Evolutionary conservation across 2,797 vertebrate species (phyloP), one percentile per base, ranked within the genome.

Genomic region (Falco cherrug): DNA sequence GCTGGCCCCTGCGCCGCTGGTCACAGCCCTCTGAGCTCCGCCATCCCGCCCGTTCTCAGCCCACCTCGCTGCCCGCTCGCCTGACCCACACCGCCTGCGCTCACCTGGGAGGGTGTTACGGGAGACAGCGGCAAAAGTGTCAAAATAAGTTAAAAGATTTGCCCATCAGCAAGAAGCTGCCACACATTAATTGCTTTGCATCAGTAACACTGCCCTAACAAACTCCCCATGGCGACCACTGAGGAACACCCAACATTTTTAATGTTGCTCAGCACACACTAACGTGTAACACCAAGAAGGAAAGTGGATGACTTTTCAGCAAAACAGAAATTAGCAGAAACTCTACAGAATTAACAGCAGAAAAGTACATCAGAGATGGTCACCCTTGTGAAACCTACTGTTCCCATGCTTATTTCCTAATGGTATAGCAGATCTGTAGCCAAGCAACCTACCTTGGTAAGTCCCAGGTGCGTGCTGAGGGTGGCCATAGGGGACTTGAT

Each of bases 361-460:
- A 71, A 31, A 54, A 59, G n/a, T 48, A 75, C 75, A 63, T 17
- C 11, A 5, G 59, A 76, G 25, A 19, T 8, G 3, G 63, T 37
- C 3, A 3, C 33, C 9, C 28, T 48, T 4, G 3, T 51, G 33
- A 39, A 93, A 29, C 7, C 43, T 33, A 47, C 20, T 20, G 25
- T 6, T 80, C 39, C 28, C 1, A 0, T 45, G 37, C 13, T 70
- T 56, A 57, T 37, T 43, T 60, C 60, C 76, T 17, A 41, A 24
- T 1, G 3, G 35, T 51, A 45, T 2, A 60, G 37, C 54, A 92
- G 64, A 24, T 31, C 31, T 53, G 81, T 65, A 75, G 68, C 50
- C 53, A 85, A 92, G 57, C 35, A 86, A 91, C 87, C 47, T 54
- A 97, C 95, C 94, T 94, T 94, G 96, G 48, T 85, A 89, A 33